Percentiles rank a stretch among this genome's conserved stretches.
Conservation (phyloP, 2,888 invertebrate genomes). For the Actias luna region DNA sequence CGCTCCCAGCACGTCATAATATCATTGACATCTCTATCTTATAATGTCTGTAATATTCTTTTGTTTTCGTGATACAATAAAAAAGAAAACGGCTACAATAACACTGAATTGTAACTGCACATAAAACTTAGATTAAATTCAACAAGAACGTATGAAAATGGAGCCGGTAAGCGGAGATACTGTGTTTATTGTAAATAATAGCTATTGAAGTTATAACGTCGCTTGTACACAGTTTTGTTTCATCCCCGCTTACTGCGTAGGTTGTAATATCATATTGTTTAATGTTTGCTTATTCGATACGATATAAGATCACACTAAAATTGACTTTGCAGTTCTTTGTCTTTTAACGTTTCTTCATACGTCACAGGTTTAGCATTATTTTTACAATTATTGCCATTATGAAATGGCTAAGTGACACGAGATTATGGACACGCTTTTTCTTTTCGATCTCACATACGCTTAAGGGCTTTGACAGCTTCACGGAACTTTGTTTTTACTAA, state of each 20-base stretch:
- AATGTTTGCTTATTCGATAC: neutral
- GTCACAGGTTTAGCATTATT: no score
- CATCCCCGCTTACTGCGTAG: neutral
- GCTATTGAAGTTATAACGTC: neutral
- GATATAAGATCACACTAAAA: neutral
- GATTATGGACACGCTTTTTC: no score
- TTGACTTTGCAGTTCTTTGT: neutral
- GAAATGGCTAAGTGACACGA: no score
- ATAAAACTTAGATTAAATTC: slow-evolving; percentile 1
- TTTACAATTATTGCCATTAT: no score
- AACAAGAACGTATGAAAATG: neutral
- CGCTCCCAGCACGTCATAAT: no score
- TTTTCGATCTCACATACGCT: no score
- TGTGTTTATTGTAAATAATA: neutral
- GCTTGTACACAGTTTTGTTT: neutral
- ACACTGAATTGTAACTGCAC: neutral
- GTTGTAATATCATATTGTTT: neutral
- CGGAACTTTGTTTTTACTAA: no score
- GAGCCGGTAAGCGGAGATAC: neutral
- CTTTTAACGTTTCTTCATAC: no score
- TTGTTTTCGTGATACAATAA: neutral
- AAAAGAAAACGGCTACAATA: neutral
- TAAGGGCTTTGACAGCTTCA: no score
- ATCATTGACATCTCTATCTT: no score
- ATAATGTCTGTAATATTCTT: neutral